A percentile compares a stretch with the other conserved stretches of the same genome.
These are phyloP conservation scores for Diorhabda elongata DNA, from an alignment of 1,140 invertebrate genomes.

Conservation along the genomic window DNA sequence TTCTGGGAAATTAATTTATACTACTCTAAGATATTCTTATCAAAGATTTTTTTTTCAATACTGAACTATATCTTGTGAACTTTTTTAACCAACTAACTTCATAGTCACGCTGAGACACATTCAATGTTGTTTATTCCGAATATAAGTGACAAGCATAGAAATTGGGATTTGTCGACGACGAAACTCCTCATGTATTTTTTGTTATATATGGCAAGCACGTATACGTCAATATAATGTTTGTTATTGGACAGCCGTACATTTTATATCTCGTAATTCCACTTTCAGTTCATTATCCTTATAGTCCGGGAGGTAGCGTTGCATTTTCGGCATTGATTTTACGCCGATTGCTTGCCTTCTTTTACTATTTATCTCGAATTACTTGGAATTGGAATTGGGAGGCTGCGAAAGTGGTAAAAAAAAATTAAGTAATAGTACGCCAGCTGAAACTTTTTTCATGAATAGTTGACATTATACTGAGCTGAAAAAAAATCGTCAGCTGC, in stretches of 20 bases:
- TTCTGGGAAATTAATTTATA: too few species aligned
- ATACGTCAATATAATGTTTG: neutral
- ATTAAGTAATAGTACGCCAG: too few species aligned
- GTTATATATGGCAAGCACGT: neutral
- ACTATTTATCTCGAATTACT: too few species aligned
- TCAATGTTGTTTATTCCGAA: neutral
- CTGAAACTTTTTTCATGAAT: neutral
- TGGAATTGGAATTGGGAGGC: too few species aligned
- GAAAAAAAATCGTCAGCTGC: too few species aligned
- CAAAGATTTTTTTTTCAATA: too few species aligned
- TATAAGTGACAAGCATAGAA: neutral
- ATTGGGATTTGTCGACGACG: neutral
- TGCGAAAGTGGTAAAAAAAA: too few species aligned
- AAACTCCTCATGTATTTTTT: neutral
- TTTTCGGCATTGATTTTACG: constrained; percentile 1
- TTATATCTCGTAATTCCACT: neutral
- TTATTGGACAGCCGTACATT: neutral
- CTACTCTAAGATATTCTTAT: too few species aligned
- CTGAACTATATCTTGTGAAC: too few species aligned
- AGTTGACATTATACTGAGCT: neutral
- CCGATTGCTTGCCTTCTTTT: neutral
- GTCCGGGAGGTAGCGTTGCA: constrained; percentile 3
- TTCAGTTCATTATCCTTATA: too few species aligned
- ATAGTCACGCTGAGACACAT: neutral
- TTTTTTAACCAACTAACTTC: too few species aligned